Conservation (phyloP, 1,140 invertebrate species). For the Pseudomyrmex gracilis region DNA sequence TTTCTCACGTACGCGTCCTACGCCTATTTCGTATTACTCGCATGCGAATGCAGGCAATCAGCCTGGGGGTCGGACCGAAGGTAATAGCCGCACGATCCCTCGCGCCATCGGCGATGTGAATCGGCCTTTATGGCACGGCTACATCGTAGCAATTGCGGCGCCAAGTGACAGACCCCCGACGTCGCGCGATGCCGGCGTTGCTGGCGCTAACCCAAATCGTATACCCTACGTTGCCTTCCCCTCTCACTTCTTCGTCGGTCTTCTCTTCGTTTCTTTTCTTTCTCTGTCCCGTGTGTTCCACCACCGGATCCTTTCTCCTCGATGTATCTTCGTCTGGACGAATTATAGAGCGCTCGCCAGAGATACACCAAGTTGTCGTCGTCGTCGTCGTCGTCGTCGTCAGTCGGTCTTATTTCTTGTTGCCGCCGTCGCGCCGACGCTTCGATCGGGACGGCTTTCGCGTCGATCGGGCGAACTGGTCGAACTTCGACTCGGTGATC, state of each 20-base stretch:
- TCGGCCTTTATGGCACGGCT: constrained; percentile 55
- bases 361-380: constrained; percentile 38
- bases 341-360: constrained; percentile 59
- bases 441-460: neutral
- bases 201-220: constrained; percentile 78
- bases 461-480: constrained; percentile 14
- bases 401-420: constrained; percentile 34
- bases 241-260: constrained; percentile 1
- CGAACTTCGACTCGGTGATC: constrained; percentile 9
- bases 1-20: constrained; percentile 3
- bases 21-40: constrained; percentile 21
- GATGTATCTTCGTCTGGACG: constrained; percentile 42
- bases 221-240: constrained; percentile 48
- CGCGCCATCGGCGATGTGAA: constrained; percentile 51
- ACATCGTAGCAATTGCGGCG: constrained; percentile 73
- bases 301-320: constrained; percentile 11
- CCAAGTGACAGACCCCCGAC: constrained; percentile 74
- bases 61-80: neutral
- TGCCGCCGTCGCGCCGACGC: neutral
- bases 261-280: constrained; percentile 28
- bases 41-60: constrained; percentile 19
- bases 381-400: constrained; percentile 8
- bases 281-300: constrained; percentile 2
- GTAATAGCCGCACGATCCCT: constrained; percentile 33
- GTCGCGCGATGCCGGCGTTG: constrained; percentile 58